A percentile compares a stretch with the other conserved stretches of the same genome.
phyloP scores from a whole-genome alignment of 2,797 vertebrate species.

The Austrolebias charrua region DNA sequence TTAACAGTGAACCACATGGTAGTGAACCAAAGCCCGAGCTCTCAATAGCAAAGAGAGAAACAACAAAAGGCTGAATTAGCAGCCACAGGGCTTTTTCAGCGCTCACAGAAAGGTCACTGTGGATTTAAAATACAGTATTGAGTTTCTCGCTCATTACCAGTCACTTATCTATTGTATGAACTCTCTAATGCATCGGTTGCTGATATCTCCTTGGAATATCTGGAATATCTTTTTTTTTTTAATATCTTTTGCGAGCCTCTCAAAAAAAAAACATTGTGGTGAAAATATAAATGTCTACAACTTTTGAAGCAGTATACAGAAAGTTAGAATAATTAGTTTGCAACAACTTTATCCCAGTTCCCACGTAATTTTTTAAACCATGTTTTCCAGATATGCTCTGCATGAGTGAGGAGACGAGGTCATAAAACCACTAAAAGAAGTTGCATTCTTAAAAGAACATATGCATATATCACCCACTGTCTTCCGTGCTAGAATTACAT shows the following conservation, averaged over 20 bases:
- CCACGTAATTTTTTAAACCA: slow-evolving; percentile 10
- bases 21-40: slow-evolving; percentile 54
- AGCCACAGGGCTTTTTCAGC: slow-evolving; percentile 51
- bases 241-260: slow-evolving; percentile 11
- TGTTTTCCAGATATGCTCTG: slow-evolving; percentile 24
- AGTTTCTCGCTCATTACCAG: slow-evolving; percentile 67
- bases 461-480: too few species aligned
- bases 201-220: slow-evolving; percentile 27
- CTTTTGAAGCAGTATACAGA: background rate
- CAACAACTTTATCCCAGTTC: background rate
- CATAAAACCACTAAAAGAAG: background rate
- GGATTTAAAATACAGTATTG: slow-evolving; percentile 73
- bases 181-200: slow-evolving; percentile 16
- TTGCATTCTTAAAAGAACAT: too few species aligned
- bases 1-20: slow-evolving; percentile 65
- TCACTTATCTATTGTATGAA: slow-evolving; percentile 62
- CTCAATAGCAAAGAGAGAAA: slow-evolving; percentile 53
- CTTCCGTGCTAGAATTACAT: too few species aligned
- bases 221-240: too few species aligned
- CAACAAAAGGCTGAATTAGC: slow-evolving; percentile 70
- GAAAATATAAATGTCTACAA: background rate
- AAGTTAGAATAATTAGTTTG: background rate
- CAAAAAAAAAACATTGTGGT: slow-evolving; percentile 1
- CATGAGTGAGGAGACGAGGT: slow-evolving; percentile 14
- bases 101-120: slow-evolving; percentile 67